A percentile compares a stretch with the other conserved stretches of the same genome.
Evolutionary conservation across 2,113 vertebrate genomes (phyloP).

Genomic region (Tragelaphus scriptus): DNA sequence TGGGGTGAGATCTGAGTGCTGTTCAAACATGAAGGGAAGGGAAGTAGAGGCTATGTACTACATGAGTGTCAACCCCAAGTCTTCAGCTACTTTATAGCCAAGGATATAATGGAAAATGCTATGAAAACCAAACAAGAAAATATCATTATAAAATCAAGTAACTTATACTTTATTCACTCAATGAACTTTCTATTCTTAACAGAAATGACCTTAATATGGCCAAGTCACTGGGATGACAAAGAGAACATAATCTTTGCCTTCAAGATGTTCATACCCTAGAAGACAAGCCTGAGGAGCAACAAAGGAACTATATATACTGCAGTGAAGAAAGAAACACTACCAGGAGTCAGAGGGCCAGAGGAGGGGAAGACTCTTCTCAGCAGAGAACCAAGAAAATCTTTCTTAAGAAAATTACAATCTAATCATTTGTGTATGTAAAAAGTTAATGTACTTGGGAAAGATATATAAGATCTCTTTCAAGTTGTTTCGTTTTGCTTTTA

Average conservation of each 20-base stretch:
- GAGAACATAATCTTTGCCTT: neutral
- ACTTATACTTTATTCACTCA: neutral
- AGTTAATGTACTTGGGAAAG: neutral
- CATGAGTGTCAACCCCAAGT: neutral
- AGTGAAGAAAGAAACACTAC: neutral
- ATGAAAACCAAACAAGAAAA: neutral
- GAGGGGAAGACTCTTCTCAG: neutral
- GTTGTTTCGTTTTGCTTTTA: neutral
- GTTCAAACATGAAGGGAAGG: neutral
- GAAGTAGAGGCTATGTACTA: neutral
- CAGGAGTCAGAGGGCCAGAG: neutral
- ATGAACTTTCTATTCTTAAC: neutral
- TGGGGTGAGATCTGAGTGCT: neutral
- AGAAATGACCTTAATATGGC: neutral
- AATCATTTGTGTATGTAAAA: neutral
- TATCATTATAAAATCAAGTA: neutral
- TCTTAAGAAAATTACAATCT: neutral
- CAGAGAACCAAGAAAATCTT: neutral
- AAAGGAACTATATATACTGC: neutral
- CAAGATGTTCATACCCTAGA: neutral
- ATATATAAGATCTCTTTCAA: neutral
- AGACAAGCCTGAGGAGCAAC: neutral
- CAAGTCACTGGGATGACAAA: neutral
- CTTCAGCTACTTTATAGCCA: neutral
- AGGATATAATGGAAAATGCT: neutral